These are phyloP conservation scores for Lepilemur septentrionalis DNA, from an alignment of 2,797 vertebrate genomes.

Conservation along the genomic window DNA sequence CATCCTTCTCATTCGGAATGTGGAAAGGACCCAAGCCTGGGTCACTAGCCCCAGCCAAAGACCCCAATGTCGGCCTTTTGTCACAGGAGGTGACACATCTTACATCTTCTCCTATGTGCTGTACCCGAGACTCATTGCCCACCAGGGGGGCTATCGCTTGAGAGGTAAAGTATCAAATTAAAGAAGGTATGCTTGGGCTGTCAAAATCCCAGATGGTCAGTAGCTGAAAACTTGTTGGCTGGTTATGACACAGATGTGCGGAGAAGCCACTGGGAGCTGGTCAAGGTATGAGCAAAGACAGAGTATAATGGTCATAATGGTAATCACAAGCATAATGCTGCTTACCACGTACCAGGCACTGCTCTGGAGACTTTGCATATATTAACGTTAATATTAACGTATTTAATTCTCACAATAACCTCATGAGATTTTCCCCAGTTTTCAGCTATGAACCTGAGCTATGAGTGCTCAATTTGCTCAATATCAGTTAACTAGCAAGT, in stretches of 20 bases:
- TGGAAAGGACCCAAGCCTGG: not conserved
- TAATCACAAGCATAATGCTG: not conserved
- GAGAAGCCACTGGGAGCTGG: conserved; percentile 41
- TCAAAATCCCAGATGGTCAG: conserved; percentile 12
- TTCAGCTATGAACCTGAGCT: not conserved
- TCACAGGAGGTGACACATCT: conserved; percentile 78
- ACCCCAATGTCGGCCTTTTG: conserved; percentile 71
- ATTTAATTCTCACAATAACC: not conserved
- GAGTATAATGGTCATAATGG: not conserved
- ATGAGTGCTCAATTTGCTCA: not conserved
- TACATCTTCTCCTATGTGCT: conserved; percentile 71
- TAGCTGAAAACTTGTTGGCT: conserved; percentile 61
- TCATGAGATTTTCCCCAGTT: not conserved
- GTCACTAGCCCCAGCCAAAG: conserved; percentile 66
- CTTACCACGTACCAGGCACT: fast-evolving
- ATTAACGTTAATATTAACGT: too few relatives aligned
- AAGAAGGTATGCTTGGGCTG: conserved; percentile 50
- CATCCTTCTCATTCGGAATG: not conserved
- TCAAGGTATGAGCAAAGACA: not conserved
- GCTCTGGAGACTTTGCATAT: too few relatives aligned
- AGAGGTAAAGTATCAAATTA: conserved; percentile 61
- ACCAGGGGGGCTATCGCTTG: conserved; percentile 65
- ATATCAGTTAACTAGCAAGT: not conserved
- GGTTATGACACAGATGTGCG: conserved; percentile 34
- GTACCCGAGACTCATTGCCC: conserved; percentile 70